These are phyloP conservation scores for Calonectris borealis DNA, from an alignment of 2,113 vertebrate species.

Conservation along the genomic window DNA sequence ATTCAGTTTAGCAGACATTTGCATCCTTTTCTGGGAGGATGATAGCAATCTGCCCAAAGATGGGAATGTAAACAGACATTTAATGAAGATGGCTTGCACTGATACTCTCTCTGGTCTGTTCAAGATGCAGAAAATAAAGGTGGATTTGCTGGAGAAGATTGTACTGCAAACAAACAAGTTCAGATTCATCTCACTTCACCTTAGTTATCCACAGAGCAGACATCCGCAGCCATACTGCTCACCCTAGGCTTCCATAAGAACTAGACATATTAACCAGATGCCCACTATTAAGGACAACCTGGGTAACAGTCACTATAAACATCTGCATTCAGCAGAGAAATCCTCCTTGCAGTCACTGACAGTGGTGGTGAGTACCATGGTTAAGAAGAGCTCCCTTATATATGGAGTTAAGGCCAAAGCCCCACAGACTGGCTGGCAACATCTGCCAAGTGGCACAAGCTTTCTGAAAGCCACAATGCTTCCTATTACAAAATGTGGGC, in stretches of 20 bases:
- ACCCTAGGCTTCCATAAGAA: not conserved
- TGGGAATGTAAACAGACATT: constrained; percentile 4
- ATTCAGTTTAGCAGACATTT: not conserved
- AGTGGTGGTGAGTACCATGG: not conserved
- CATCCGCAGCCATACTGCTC: not conserved
- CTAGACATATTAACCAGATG: not conserved
- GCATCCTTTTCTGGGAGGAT: not conserved
- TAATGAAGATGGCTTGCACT: constrained; percentile 17
- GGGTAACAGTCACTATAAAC: not conserved
- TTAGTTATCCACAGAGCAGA: not conserved
- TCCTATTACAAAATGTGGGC: not conserved
- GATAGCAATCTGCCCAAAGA: constrained; percentile 1
- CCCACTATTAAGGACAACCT: not conserved
- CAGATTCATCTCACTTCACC: not conserved
- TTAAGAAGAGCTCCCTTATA: not conserved
- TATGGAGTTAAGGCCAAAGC: not conserved
- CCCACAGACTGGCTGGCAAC: not conserved
- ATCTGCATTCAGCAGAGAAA: not conserved
- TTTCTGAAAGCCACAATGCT: not conserved
- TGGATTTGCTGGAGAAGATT: constrained; percentile 1
- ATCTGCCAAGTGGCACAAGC: not conserved
- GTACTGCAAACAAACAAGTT: not conserved
- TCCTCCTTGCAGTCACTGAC: not conserved
- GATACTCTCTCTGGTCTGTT: not conserved
- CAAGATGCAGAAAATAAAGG: constrained; percentile 24